Evolutionary conservation across 2,113 vertebrate species (phyloP), one percentile per base, ranked within the genome.

Genomic region (Acanthisitta chloris): DNA sequence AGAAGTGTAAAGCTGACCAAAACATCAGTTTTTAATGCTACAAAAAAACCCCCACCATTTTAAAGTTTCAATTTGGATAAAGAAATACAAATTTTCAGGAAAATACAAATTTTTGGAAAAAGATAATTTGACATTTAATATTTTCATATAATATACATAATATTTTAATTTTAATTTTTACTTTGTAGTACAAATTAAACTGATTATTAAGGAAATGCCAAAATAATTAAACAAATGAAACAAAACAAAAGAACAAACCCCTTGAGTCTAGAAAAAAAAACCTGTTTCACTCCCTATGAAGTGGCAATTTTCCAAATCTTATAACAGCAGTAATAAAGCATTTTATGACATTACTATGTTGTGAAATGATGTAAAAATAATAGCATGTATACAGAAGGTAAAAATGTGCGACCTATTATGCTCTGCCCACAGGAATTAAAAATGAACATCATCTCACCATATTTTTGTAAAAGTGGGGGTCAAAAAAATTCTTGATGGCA

Each of bases 401-500:
- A 80, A 81, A 43, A 29, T 36, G 2, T 3, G 1, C 24, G 19
- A 29, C 11, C 9, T 65, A 2, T 36, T 85, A 42, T 52, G 17
- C 10, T 82, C 86, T 76, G 40, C 52, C 5, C 14, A 43, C 17
- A 55, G 43, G 25, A 91, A 76, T 38, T 65, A 59, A 72, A 90
- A 80, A 65, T 14, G 0, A 74, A 49, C 1, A 1, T 71, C 3
- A 38, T 36, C 12, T 80, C 17, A 49, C n/a, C 4, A 4, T 31
- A 46, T 48, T 72, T 76, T 73, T 61, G 21, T 65, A 36, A 36
- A 83, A 72, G 12, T 17, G 17, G 2, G 1, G 3, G 49, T 70
- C 5, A 54, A 49, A 74, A 88, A 54, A 42, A 17, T 42, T 36
- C 19, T 48, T 31, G 59, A 17, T 36, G 21, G 5, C 9, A 12